Evolutionary conservation across 2,113 vertebrate species (phyloP), one percentile per base, ranked within the genome.

Genomic region (Nothoprocta perdicaria): DNA sequence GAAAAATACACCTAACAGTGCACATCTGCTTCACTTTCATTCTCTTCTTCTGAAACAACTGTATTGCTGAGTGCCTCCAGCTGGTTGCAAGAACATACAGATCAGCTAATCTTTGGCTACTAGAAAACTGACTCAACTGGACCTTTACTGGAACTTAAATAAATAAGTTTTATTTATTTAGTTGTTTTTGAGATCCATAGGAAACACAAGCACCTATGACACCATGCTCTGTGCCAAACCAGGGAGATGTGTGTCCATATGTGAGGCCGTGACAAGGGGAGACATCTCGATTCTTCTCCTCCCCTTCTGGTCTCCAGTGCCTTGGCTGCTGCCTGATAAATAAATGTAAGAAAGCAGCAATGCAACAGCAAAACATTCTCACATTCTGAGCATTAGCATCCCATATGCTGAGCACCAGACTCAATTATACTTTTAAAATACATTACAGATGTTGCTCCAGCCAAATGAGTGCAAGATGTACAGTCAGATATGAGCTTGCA

Each of bases 381-480:
- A 96, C 91, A 96, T 96, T 97, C 94, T 95, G 88, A 96, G 90
- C 91, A 94, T 96, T 95, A 92, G 82, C 84, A 97, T 96, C 96
- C 78, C 96, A 96, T 97, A 95, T 96, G 95, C 79, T 97, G 91
- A 96, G 93, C 88, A 95, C 80, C 93, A 97, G 97, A 97, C 95
- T 96, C 95, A 97, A 97, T 97, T 97, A 97, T 88, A 93, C 80
- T 94, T 96, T 95, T 82, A 90, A 96, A 97, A 98, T 97, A 93
- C 62, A 86, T 97, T 97, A 92, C 97, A 98, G 97, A 97, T 97
- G 97, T 93, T 84, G 88, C 46, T 85, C 83, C 93, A 81, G 94
- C 88, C 82, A 97, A 98, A 98, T 97, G 94, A 94, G 85, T 95
- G 95, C 96, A 98, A 98, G 97, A 97, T 97, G 97, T 97, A 95